Conservation (phyloP, 2,888 invertebrate genomes). For the Balanococcus diminutus region DNA sequence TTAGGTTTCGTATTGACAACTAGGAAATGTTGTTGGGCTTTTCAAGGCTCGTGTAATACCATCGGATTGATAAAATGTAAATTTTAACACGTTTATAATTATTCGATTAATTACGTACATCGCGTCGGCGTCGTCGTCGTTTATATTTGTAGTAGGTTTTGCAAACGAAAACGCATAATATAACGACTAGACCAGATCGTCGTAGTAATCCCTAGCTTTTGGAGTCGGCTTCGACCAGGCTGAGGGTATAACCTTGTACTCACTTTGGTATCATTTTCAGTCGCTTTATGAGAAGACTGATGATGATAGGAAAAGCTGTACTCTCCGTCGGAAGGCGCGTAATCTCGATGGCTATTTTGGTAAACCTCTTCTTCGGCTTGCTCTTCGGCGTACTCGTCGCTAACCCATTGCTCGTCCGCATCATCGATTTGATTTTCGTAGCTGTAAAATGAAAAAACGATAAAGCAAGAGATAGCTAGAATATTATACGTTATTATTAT, state of each 20-base stretch:
- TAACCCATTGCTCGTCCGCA: constrained; percentile 48
- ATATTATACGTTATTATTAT: background rate
- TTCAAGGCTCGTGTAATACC: constrained; percentile 18
- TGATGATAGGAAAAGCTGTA: background rate
- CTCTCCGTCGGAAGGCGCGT: background rate
- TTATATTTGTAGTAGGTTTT: no score
- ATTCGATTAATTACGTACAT: background rate
- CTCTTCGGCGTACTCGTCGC: constrained; percentile 46
- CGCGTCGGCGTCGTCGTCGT: background rate
- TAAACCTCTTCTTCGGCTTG: constrained; percentile 40
- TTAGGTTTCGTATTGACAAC: background rate
- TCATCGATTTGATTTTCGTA: constrained; percentile 44
- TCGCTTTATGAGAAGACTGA: constrained; percentile 36
- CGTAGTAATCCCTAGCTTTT: no score
- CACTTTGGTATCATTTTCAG: constrained; percentile 37
- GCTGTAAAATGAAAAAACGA: constrained; percentile 19
- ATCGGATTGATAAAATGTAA: constrained; percentile 22
- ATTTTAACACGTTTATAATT: constrained; percentile 25
- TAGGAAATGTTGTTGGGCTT: background rate
- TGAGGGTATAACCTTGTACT: background rate
- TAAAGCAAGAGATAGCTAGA: background rate
- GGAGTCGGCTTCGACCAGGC: background rate
- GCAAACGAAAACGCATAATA: background rate
- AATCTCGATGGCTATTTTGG: constrained; percentile 42
- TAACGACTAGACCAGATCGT: no score